These are phyloP conservation scores for Chroicocephalus ridibundus DNA, from an alignment of 2,113 vertebrate species.

Conservation along the genomic window DNA sequence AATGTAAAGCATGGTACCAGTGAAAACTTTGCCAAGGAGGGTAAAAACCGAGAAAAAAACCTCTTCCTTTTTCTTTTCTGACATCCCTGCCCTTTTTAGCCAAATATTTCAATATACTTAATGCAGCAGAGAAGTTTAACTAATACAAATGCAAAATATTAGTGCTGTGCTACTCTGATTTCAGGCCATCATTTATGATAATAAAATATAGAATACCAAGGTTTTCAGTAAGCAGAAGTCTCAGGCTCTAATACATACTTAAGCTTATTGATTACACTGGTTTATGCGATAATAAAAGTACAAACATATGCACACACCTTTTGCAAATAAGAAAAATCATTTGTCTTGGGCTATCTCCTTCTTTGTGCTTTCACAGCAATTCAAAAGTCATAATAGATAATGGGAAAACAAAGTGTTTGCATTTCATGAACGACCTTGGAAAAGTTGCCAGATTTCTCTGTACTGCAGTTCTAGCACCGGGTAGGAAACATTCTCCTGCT, in stretches of 20 bases:
- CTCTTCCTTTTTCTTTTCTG: background rate
- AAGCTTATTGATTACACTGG: slow-evolving; percentile 50
- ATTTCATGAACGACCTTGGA: slow-evolving; percentile 41
- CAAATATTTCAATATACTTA: background rate
- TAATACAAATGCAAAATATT: background rate
- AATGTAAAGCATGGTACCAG: background rate
- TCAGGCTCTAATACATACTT: slow-evolving; percentile 9
- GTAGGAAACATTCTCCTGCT: background rate
- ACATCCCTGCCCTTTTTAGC: background rate
- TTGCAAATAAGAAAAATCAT: slow-evolving; percentile 47
- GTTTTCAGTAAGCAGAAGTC: slow-evolving; percentile 4
- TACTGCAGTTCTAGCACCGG: background rate
- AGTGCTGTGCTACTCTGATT: slow-evolving; percentile 57
- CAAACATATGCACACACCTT: slow-evolving; percentile 20
- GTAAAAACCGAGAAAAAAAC: background rate
- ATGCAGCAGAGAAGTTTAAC: background rate
- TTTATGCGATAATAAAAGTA: slow-evolving; percentile 49
- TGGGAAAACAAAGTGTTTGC: slow-evolving; percentile 42
- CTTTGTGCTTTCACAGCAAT: slow-evolving; percentile 42
- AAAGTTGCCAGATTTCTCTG: background rate
- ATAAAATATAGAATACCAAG: slow-evolving; percentile 53
- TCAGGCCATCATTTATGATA: slow-evolving; percentile 56
- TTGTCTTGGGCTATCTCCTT: slow-evolving; percentile 27
- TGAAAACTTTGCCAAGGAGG: background rate
- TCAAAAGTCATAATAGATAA: slow-evolving; percentile 46